A percentile compares a stretch with the other conserved stretches of the same genome.
phyloP scores from a whole-genome alignment of 2,888 invertebrate genomes.

The Acanthosepion pharaonis region DNA sequence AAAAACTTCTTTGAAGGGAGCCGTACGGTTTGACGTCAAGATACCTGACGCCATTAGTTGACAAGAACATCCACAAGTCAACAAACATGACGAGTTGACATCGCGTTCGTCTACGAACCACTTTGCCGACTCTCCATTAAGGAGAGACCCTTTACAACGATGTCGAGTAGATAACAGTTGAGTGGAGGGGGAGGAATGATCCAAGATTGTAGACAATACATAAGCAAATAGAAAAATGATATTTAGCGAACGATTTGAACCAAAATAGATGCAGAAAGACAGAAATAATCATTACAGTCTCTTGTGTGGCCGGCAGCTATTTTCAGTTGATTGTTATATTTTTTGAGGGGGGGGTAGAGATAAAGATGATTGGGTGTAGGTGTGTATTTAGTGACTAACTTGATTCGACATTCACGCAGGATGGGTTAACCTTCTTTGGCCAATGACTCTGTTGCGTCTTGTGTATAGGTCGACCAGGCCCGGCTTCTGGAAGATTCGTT shows the following conservation, averaged over 20 bases:
- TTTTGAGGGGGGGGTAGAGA: neutral
- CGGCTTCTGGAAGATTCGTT: no score
- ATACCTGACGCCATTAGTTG: neutral
- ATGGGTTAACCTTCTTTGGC: no score
- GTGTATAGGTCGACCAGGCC: neutral
- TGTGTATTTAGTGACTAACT: neutral
- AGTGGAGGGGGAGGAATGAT: neutral
- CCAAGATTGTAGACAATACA: neutral
- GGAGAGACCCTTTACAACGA: neutral
- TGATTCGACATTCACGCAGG: no score
- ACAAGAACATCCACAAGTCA: neutral
- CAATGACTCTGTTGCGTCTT: neutral
- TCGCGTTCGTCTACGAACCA: neutral
- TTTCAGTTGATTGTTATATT: neutral
- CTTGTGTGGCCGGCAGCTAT: neutral
- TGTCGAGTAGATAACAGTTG: neutral
- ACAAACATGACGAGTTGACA: neutral
- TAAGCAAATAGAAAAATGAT: neutral
- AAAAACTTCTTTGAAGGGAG: neutral
- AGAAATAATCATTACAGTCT: neutral
- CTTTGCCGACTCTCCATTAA: neutral
- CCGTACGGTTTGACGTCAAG: neutral
- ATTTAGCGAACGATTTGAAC: neutral
- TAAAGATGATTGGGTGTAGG: neutral
- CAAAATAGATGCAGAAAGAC: neutral